Conservation (phyloP, 1,140 invertebrate species). For the Aphelinus certus region DNA sequence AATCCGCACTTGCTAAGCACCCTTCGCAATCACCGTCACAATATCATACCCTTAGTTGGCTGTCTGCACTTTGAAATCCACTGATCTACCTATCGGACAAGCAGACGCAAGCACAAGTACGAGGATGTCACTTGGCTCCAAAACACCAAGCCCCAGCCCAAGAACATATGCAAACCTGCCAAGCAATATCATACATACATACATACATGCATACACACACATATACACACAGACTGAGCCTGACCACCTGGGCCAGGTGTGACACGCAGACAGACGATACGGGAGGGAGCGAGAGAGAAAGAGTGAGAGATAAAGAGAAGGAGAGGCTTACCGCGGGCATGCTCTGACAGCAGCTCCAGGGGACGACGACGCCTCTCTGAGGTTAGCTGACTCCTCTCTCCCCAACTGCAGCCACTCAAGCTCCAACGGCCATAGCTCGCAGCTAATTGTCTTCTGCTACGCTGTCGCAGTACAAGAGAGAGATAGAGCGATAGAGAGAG, state of each 20-base stretch:
- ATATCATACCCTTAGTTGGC: too few relatives aligned
- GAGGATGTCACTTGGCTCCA: too few relatives aligned
- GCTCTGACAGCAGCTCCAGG: background rate
- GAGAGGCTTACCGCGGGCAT: background rate
- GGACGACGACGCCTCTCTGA: background rate
- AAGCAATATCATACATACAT: background rate
- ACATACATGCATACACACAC: background rate
- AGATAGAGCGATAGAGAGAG: too few relatives aligned
- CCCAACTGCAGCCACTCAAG: background rate
- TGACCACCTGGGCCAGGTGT: background rate
- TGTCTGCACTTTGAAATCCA: too few relatives aligned
- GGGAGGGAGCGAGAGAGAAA: background rate
- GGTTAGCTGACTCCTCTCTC: background rate
- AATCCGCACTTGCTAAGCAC: too few relatives aligned
- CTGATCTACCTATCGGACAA: too few relatives aligned
- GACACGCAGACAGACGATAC: constrained; percentile 16
- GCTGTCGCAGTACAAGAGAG: background rate
- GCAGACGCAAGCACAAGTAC: too few relatives aligned
- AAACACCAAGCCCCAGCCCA: too few relatives aligned
- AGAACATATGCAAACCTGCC: too few relatives aligned
- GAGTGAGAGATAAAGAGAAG: background rate
- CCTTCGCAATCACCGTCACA: too few relatives aligned
- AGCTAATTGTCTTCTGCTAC: constrained; percentile 41
- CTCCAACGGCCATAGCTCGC: constrained; percentile 31
- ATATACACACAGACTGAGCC: background rate